These are phyloP conservation scores for Dinocampus coccinellae DNA, from an alignment of 2,888 invertebrate species.

Conservation along the genomic window DNA sequence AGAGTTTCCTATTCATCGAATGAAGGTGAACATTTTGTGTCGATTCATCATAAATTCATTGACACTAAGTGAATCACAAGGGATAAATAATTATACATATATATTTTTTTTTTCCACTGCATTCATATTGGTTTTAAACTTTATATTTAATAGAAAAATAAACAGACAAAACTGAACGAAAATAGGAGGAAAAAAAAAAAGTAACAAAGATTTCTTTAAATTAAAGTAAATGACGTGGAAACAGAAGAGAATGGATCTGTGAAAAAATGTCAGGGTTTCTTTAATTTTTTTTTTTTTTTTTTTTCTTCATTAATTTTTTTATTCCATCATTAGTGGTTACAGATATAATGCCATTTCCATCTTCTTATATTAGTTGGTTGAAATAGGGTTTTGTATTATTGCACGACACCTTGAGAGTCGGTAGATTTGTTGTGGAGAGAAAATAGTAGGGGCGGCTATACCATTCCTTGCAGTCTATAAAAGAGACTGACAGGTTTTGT, in stretches of 20 bases:
- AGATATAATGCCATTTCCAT: background rate
- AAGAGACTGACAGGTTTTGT: constrained; percentile 8
- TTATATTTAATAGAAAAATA: no score
- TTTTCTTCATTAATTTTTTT: no score
- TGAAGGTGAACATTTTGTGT: no score
- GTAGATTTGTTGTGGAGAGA: background rate
- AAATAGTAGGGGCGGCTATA: constrained; percentile 5
- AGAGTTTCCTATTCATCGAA: no score
- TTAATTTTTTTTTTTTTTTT: background rate
- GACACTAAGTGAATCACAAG: no score
- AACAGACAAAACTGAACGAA: no score
- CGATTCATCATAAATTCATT: no score
- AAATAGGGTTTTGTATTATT: background rate
- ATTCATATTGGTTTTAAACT: no score
- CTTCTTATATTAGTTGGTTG: background rate
- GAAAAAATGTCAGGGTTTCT: background rate
- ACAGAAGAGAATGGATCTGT: background rate
- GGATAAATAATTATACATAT: no score
- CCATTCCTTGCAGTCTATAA: constrained; percentile 24
- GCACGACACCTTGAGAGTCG: background rate
- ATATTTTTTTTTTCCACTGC: no score
- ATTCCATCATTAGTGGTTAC: background rate
- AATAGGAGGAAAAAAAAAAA: background rate
- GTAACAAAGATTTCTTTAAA: no score
- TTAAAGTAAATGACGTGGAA: background rate